Evolutionary conservation across 2,797 vertebrate genomes (phyloP), one percentile per base, ranked within the genome.

Genomic region (Tapirus indicus): DNA sequence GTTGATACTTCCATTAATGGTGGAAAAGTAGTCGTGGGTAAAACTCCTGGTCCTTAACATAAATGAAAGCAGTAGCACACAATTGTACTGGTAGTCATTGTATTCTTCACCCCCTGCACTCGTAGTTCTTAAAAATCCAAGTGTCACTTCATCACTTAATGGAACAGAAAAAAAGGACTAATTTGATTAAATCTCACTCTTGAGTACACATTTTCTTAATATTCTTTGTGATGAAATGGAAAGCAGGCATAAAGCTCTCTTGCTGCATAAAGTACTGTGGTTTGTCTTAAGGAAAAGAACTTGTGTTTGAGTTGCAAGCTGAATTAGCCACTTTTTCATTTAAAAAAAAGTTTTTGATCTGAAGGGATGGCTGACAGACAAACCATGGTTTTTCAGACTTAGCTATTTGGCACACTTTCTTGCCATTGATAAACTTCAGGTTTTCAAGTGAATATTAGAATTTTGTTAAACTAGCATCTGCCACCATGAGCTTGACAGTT

Each of bases 401-500:
- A n/a, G 84, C 74, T 92, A 60, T 52, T 52, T 95, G 58, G 16
- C 83, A 82, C 29, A 84, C 52, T 75, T 77, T 77, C 78, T 91
- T 85, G 56, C 32, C 23, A 38, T 38, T 79, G 66, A 80, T 60
- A 80, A 85, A 93, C 72, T 71, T 82, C 1, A 52, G 17, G 11
- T 44, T 41, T 13, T 82, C 25, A 20, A 82, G 56, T 44, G 9
- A 44, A 58, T 60, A 29, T 41, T 44, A 69, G 25, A 78, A 91
- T 80, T 82, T 66, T 60, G 18, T 35, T 82, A 87, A 90, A 58
- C n/a, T 74, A 75, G 0, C 18, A 56, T 62, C 35, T 77, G 47
- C 25, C 44, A 20, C 44, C 47, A 29, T 80, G n/a, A 88, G 2
- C 27, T 29, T 80, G 60, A 38, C 41, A 88, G 21, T 49, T 95